Evolutionary conservation across 2,113 vertebrate species (phyloP), one percentile per base, ranked within the genome.

Genomic region (Calyptomena viridis): DNA sequence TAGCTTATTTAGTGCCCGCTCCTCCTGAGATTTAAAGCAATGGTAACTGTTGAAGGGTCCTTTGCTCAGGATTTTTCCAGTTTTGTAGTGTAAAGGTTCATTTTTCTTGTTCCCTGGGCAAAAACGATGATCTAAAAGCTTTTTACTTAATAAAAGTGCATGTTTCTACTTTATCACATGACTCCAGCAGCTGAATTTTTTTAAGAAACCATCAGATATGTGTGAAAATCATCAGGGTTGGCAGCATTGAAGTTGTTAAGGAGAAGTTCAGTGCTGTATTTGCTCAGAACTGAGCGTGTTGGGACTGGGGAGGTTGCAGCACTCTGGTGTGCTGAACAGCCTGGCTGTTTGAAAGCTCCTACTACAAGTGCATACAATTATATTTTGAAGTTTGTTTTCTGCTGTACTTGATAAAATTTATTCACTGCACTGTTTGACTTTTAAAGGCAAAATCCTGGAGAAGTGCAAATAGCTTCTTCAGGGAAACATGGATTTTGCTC

Each of bases 141-240:
- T 86, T 81, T 93, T 47, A 28, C 35, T 72, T 91, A 84, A 72
- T 63, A 64, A 42, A 89, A 94, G 42, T 39, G 24, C 14, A 0
- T 58, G 46, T 83, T 92, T 80, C 76, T 67, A n/a, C 47, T 84
- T 80, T 74, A 82, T 91, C 8, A 0, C 9, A 2, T 78, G 64
- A 72, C 60, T 75, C 31, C 33, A 75, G 91, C 56, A 96, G 64
- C 42, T 12, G 77, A 78, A 12, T 22, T 81, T 94, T 91, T 93
- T 66, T 69, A 49, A 69, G 66, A 72, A 89, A 8, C 44, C 56
- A 84, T 84, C 80, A 89, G 84, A 96, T 90, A 86, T 8, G 37
- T 94, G 83, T 89, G 94, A 87, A 94, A 95, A 91, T 60, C 62
- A 64, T 79, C 78, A 46, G 28, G 49, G 74, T 37, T 95, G 95